phyloP scores from a whole-genome alignment of 2,113 vertebrate genomes.

The Percina caprodes region DNA sequence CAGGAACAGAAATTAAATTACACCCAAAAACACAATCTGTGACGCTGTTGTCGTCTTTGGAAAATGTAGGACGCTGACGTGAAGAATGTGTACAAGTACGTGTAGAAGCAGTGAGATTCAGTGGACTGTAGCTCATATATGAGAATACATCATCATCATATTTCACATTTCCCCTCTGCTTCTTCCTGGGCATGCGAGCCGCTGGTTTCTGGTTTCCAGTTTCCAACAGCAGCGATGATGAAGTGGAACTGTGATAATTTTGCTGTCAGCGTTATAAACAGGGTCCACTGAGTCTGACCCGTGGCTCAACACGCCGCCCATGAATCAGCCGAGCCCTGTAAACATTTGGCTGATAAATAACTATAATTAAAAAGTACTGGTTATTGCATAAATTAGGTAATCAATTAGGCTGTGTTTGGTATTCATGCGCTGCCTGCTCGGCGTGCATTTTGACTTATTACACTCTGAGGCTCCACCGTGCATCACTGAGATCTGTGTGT shows the following conservation, averaged over 20 bases:
- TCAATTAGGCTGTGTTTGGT: conserved; percentile 83
- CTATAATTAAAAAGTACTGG: conserved; percentile 77
- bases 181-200: background rate
- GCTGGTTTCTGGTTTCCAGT: background rate
- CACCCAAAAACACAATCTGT: background rate
- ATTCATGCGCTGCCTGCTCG: conserved; percentile 82
- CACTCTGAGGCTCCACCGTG: conserved; percentile 46
- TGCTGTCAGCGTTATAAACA: conserved; percentile 72
- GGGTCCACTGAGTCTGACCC: conserved; percentile 67
- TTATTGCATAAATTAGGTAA: conserved; percentile 83
- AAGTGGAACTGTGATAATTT: conserved; percentile 67
- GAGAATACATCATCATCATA: background rate
- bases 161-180: conserved; percentile 8
- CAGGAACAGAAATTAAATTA: background rate
- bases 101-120: background rate
- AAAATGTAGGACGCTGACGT: background rate
- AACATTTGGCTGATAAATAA: conserved; percentile 82
- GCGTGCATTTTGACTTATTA: conserved; percentile 80
- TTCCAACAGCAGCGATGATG: conserved; percentile 51
- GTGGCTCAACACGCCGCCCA: conserved; percentile 58
- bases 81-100: background rate
- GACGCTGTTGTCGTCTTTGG: background rate
- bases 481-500: conserved; percentile 39
- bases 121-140: background rate
- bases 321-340: conserved; percentile 74